phyloP scores from a whole-genome alignment of 2,888 invertebrate species.

The Vesta saturnalis region DNA sequence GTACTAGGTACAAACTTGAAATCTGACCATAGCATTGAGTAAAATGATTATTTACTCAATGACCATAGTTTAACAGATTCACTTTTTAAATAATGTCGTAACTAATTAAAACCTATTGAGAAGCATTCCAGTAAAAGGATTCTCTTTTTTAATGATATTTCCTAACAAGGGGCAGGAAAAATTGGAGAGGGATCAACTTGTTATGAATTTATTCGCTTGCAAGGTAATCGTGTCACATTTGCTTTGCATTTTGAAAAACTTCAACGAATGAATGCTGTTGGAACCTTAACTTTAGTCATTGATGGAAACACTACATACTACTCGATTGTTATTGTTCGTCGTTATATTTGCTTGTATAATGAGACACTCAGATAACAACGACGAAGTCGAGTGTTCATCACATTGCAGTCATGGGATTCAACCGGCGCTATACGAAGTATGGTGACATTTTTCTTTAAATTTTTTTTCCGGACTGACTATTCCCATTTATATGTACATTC shows the following conservation, averaged over 20 bases:
- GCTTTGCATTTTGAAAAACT: constrained; percentile 22
- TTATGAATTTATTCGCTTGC: constrained; percentile 21
- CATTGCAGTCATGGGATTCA: constrained; percentile 40
- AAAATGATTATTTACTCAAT: too few relatives aligned
- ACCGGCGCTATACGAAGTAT: constrained; percentile 19
- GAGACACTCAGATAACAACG: constrained; percentile 48
- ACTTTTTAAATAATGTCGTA: too few relatives aligned
- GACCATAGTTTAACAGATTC: too few relatives aligned
- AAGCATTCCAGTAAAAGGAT: too few relatives aligned
- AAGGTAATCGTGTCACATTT: constrained; percentile 21
- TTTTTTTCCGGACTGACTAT: background rate
- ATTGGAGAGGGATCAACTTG: constrained; percentile 9
- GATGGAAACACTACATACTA: constrained; percentile 41
- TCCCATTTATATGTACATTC: background rate
- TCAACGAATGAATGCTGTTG: constrained; percentile 29
- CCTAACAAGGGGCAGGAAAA: background rate
- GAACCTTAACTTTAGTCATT: constrained; percentile 27
- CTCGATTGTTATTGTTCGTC: constrained; percentile 47
- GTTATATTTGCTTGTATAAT: constrained; percentile 50
- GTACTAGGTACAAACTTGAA: too few relatives aligned
- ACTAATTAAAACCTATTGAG: too few relatives aligned
- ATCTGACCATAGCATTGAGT: too few relatives aligned
- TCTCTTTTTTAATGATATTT: background rate
- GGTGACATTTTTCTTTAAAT: constrained; percentile 11
- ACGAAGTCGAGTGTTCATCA: constrained; percentile 47